Base-by-base conservation (phyloP, 2,888 invertebrate species). In the Bembecia ichneumoniformis region DNA sequence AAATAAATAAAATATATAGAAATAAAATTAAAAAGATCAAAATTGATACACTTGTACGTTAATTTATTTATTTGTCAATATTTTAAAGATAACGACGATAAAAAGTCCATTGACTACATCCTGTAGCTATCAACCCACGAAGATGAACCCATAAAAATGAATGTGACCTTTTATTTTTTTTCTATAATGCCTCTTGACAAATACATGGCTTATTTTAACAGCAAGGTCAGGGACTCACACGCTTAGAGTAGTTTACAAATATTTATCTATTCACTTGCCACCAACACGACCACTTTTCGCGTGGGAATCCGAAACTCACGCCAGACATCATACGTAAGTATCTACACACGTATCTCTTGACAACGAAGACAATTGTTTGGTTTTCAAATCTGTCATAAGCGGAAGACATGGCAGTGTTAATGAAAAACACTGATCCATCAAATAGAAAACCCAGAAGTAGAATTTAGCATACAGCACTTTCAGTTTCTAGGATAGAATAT, bases 181-280 rank as follows among this genome's bases (percentile, higher is more conserved):
- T 14, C 4, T 47, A 40, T 44, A 45, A 40, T 36, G 47, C 43
- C 47, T 36, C 43, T 43, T 51, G 49, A 45, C 47, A 45, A 47
- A 47, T 16, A 16, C 28, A 46, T 35, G 16, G 20, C 34, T 48
- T 15, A 28, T n/a, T n/a, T 14, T n/a, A 35, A 28, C 45, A 51
- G 63, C 73, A 79, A 75, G 76, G 77, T 76, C 76, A 71, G 63
- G 68, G 68, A 59, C 71, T 68, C 60, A 64, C 65, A 64, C 65
- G 58, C 64, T n/a, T 64, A 64, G 62, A 61, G 63, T 58, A 66
- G 66, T 75, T 71, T 74, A 82, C 82, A 80, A 83, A 86, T 82
- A 83, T 84, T 86, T 81, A 79, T 79, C 77, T 79, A 70, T 54
- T 67, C 75, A 82, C 77, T 82, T 78, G 72, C 76, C 76, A 76